phyloP scores from a whole-genome alignment of 2,888 invertebrate species.

The Temnothorax unifasciatus region DNA sequence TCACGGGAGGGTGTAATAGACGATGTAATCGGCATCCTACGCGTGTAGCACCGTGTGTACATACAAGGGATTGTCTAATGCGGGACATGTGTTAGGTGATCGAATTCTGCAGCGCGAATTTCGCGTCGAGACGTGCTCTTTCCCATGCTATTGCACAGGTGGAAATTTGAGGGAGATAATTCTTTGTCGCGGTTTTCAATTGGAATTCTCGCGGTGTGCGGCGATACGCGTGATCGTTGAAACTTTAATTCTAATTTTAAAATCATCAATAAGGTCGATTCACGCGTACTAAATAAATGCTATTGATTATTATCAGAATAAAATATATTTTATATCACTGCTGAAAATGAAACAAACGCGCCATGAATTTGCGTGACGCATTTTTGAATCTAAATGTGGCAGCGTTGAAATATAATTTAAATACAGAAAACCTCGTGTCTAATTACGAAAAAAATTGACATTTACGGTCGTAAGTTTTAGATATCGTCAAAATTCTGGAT shows the following conservation, averaged over 20 bases:
- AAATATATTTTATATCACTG: slow-evolving; percentile 20
- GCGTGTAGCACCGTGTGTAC: slow-evolving; percentile 65
- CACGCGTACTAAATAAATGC: neutral
- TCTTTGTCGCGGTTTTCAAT: slow-evolving; percentile 5
- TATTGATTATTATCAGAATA: neutral
- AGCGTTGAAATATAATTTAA: neutral
- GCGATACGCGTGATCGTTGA: neutral
- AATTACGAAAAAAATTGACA: slow-evolving; percentile 25
- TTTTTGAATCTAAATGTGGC: neutral
- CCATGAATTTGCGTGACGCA: neutral
- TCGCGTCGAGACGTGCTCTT: slow-evolving; percentile 11
- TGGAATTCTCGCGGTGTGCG: neutral
- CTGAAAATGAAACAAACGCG: neutral
- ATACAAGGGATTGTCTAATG: slow-evolving; percentile 71
- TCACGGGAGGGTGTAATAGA: slow-evolving; percentile 66
- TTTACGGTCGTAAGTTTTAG: neutral
- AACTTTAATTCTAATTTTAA: slow-evolving; percentile 19
- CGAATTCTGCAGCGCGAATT: slow-evolving; percentile 31
- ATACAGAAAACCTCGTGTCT: neutral
- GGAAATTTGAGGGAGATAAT: neutral
- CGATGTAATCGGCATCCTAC: slow-evolving; percentile 73
- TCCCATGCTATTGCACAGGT: neutral
- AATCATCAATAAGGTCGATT: neutral
- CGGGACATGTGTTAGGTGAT: slow-evolving; percentile 70
- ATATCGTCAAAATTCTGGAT: neutral